phyloP scores from a whole-genome alignment of 2,888 invertebrate species.

The Trilocha varians region DNA sequence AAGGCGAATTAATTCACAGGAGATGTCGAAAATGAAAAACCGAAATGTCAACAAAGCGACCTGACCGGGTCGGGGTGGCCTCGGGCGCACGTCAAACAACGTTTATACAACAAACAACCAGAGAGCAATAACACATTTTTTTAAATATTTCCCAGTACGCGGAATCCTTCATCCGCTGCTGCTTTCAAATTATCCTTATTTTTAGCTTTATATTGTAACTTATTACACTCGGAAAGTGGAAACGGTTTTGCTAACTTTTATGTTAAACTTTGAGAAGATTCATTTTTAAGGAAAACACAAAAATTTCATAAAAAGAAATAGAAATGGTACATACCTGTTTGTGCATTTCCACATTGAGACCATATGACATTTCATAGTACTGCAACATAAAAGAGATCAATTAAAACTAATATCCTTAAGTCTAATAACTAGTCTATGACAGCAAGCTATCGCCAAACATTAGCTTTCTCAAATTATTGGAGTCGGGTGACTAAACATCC shows the following conservation, averaged over 20 bases:
- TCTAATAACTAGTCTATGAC: conserved; percentile 23
- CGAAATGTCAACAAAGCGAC: conserved; percentile 46
- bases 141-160: conserved; percentile 43
- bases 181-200: conserved; percentile 34
- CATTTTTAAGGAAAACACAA: neutral
- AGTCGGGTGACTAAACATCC: conserved; percentile 69
- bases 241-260: too few relatives aligned
- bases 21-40: conserved; percentile 36
- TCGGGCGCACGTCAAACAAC: conserved; percentile 49
- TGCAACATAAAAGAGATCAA: conserved; percentile 78
- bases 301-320: neutral
- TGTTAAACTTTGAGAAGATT: too few relatives aligned
- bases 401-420: too few relatives aligned
- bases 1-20: conserved; percentile 20
- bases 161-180: conserved; percentile 20
- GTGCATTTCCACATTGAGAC: conserved; percentile 97
- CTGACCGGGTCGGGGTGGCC: conserved; percentile 27
- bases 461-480: conserved; percentile 66
- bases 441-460: conserved; percentile 62
- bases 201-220: conserved; percentile 26
- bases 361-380: conserved; percentile 99
- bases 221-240: conserved; percentile 34
- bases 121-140: conserved; percentile 58
- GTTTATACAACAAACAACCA: conserved; percentile 56
- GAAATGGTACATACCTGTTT: conserved; percentile 84